Base-by-base conservation (phyloP, 2,888 invertebrate genomes). In the Nebria salina region DNA sequence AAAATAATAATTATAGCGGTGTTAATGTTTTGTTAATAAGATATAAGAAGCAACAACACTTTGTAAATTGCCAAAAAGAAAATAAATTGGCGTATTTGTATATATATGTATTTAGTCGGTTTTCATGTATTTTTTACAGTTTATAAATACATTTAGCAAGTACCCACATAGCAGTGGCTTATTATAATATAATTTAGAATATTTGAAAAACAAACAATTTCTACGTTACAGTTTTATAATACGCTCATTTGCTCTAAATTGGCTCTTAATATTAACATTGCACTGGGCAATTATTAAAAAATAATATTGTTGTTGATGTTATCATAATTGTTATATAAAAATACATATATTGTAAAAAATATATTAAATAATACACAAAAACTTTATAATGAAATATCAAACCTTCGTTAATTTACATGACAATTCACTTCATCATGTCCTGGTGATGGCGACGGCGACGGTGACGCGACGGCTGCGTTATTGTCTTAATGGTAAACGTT, bases 221-320 rank as follows among this genome's bases (percentile, higher is more conserved):
- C 70, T 26, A 70, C 70, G 34, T 70, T 70, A 34, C 70, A 70
- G 80, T 79, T 65, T 79, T 68, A 54, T 70, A 75, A 65, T 75
- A 75, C 75, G 75, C 70, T 75, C 68, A 80, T 75, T 80, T 80
- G 80, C 80, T 80, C 75, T 80, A 80, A 80, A 75, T 80, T 80
- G 75, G 76, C 76, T 81, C 76, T 76, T 80, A 80, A 80, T 75
- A 80, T 68, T 80, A 81, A 81, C 80, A 85, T 84, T 83, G 83
- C 84, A 83, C 84, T 82, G 83, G 72, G 84, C 83, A 85, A 83
- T 83, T 84, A 83, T 73, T 82, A 90, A 89, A 90, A 20, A 91
- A 92, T 54, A 54, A 54, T 92, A 93, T 90, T 90, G 90, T 91
- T 93, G 93, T 93, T 93, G 93, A 93, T 93, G 93, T 93, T 93